Percentiles rank a stretch among this genome's conserved stretches.
Conservation (phyloP, 2,113 vertebrate genomes). For the Emydura subglobosa region DNA sequence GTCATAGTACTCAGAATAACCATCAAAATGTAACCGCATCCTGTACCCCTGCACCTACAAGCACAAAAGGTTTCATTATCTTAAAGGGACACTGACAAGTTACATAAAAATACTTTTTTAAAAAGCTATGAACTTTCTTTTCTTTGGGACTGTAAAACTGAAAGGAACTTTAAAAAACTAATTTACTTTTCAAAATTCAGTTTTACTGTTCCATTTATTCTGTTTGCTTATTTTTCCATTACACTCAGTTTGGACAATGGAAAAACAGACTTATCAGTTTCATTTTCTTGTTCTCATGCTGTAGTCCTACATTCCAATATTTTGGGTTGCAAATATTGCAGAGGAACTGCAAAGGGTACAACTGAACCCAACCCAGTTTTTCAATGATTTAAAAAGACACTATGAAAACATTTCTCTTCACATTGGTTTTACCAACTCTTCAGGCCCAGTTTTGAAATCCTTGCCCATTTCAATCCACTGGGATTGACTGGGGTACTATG, state of each 20-base stretch:
- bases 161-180: not conserved
- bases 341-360: not conserved
- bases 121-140: not conserved
- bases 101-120: not conserved
- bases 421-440: not conserved
- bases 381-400: not conserved
- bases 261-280: not conserved
- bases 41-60: conserved; percentile 89
- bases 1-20: conserved; percentile 92
- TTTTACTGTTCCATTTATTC: not conserved
- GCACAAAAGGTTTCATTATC: not conserved
- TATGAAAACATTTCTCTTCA: not conserved
- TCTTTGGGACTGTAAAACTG: not conserved
- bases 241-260: not conserved
- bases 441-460: not conserved
- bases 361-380: not conserved
- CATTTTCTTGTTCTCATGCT: not conserved
- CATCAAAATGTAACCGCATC: conserved; percentile 90
- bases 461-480: not conserved
- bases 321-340: not conserved
- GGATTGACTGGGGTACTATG: not conserved
- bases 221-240: not conserved
- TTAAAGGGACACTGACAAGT: not conserved
- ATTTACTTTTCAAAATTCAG: not conserved
- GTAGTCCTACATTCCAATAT: rapidly evolving